Base-by-base conservation (phyloP, 1,140 invertebrate species). In the Pentalonia nigronervosa region DNA sequence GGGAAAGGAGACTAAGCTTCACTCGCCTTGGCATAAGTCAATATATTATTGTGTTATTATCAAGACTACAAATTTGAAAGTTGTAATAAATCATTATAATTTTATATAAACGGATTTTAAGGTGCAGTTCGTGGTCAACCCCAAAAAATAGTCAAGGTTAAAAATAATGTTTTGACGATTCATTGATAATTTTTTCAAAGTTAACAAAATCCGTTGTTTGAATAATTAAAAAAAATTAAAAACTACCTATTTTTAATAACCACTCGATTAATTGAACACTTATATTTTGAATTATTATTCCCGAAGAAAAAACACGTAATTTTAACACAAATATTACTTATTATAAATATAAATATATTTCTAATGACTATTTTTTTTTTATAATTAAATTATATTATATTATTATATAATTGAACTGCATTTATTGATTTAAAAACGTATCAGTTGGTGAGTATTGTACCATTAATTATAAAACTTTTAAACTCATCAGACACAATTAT, bases 11-110 rank as follows among this genome's bases (percentile, higher is more conserved):
- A 17, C 60, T 76, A 0, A 76, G 30, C n/a, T 76, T 76, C 60
- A 76, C 30, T 76, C 60, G n/a, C 60, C 60, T n/a, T 76, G 60
- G n/a, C 11, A 76, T 30, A 76, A 76, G 60, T 3, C n/a, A 76
- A 30, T 41, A 41, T 41, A 53, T 21, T 30, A 25, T 30, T 60
- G 56, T 76, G 14, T n/a, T 76, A 76, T 17, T n/a, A 76, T 76
- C 21, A 76, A 76, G n/a, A 76, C 30, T 76, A 76, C 3, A n/a
- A 67, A 17, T 76, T 76, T 76, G 60, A 76, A 76, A 76, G 60
- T 76, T 76, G 30, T n/a, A n/a, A 76, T 76, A 76, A n/a, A 76
- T 76, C 60, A 76, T 76, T n/a, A 14, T 76, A n/a, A 76, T 76
- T 7, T 76, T n/a, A n/a, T 76, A 34, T 67, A n/a, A 17, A 76